Evolutionary conservation across 2,888 invertebrate genomes (phyloP), one percentile per base, ranked within the genome.

Genomic region (Dinocampus coccinellae): DNA sequence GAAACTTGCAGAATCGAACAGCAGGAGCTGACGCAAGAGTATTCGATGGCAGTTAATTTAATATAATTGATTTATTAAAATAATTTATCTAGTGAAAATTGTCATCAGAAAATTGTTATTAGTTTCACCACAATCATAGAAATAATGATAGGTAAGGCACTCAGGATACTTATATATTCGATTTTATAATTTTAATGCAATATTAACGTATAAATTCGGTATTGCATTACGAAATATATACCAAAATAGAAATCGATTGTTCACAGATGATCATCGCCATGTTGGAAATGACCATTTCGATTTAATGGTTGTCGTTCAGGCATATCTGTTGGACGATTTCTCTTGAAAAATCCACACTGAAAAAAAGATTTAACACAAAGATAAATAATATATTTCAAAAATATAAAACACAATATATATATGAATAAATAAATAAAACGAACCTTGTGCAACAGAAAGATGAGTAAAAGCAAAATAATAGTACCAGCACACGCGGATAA

Each of bases 301-400:
- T 94, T 94, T 77, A 96, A 88, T 1, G 96, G 96, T 85, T 96
- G 95, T 64, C 95, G 91, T 89, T 96, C 96, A 55, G 94, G 92
- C 80, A 93, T 92, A 85, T 93, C 92, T n/a, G 84, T 84, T 61
- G 96, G 96, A 29, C 97, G 92, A 88, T 95, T 95, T 84, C 97
- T 92, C 86, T 96, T 95, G 90, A 97, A 97, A 92, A 97, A 97
- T 74, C 97, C 97, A 87, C 94, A 94, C 96, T 97, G 89, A 34
- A 90, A 89, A 73, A 70, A 69, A 72, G n/a, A n/a, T n/a, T 63
- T n/a, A 53, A 3, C 75, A 61, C 16, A 39, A 67, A 69, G 52
- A 20, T 39, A 58, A 11, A 34, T 34, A 16, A 10, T 9, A n/a
- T 10, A 62, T 42, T 60, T 11, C 10, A 62, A 16, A 33, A 42